Percentiles rank a stretch among this genome's conserved stretches.
phyloP scores from a whole-genome alignment of 1,140 invertebrate genomes.

The Lethrus apterus region DNA sequence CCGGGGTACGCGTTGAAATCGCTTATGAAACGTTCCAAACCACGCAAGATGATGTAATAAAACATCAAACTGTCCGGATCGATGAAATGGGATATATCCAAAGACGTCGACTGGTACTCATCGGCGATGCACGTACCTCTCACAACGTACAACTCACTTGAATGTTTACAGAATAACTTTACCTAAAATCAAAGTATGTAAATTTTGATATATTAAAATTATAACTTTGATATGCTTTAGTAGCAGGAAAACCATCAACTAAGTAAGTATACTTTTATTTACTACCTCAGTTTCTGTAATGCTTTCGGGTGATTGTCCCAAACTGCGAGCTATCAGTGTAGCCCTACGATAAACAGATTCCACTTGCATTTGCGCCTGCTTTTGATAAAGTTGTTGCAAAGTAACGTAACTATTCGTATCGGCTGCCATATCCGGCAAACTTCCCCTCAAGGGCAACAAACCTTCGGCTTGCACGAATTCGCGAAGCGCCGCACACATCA shows the following conservation, averaged over 20 bases:
- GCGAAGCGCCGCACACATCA: slow-evolving; percentile 81
- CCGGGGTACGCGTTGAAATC: slow-evolving; percentile 90
- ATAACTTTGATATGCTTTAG: no score
- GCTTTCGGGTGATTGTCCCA: slow-evolving; percentile 62
- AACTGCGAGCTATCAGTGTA: slow-evolving; percentile 67
- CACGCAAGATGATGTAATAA: slow-evolving; percentile 85
- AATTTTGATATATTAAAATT: neutral
- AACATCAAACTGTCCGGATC: slow-evolving; percentile 80
- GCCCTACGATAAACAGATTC: slow-evolving; percentile 75
- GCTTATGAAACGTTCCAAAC: slow-evolving; percentile 80
- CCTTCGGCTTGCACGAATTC: slow-evolving; percentile 87
- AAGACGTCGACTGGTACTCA: slow-evolving; percentile 53
- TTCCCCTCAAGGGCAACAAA: slow-evolving; percentile 76
- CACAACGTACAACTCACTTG: slow-evolving; percentile 68
- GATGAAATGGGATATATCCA: slow-evolving; percentile 47
- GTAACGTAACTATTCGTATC: slow-evolving; percentile 89
- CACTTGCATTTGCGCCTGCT: slow-evolving; percentile 74
- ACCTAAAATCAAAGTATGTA: slow-evolving; percentile 37
- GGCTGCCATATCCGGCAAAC: slow-evolving; percentile 96
- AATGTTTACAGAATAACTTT: slow-evolving; percentile 79
- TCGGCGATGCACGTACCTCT: slow-evolving; percentile 72
- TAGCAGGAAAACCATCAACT: no score
- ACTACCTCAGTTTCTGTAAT: slow-evolving; percentile 69
- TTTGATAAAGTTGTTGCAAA: slow-evolving; percentile 83
- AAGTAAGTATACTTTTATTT: no score